Percentiles rank a stretch among this genome's conserved stretches.
Conservation (phyloP, 23 tunicate genomes). For the Ascidia mentula region DNA sequence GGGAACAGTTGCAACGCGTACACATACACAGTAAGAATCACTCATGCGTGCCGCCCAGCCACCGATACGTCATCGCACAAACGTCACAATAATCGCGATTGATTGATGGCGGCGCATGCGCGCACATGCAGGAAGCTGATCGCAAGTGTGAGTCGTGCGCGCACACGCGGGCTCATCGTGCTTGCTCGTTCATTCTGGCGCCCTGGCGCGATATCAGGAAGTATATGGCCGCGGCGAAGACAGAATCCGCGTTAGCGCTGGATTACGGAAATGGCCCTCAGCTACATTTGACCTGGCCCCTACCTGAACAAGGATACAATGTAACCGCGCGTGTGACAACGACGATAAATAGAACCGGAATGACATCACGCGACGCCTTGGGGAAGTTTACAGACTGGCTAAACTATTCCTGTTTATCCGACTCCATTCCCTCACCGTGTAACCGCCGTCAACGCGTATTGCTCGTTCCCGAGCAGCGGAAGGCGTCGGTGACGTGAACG, state of each 20-base stretch:
- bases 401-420: not conserved
- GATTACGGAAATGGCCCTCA: not conserved
- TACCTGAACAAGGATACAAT: not conserved
- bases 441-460: not conserved
- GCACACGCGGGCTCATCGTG: not conserved
- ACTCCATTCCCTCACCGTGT: no score
- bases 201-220: not conserved
- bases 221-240: slow-evolving; percentile 4
- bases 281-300: not conserved
- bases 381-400: slow-evolving; percentile 5
- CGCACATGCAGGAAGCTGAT: not conserved
- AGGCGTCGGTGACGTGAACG: not conserved
- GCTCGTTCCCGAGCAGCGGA: not conserved
- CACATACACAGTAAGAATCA: not conserved
- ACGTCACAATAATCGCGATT: not conserved
- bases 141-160: not conserved
- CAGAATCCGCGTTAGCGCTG: not conserved
- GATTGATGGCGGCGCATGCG: slow-evolving; percentile 9
- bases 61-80: slow-evolving; percentile 4
- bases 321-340: not conserved
- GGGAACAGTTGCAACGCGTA: not conserved
- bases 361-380: not conserved
- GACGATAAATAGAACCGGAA: not conserved
- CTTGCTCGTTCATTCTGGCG: not conserved
- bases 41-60: slow-evolving; percentile 16